These are phyloP conservation scores for Psittacula cyanocephala DNA, from an alignment of 2,113 vertebrate species.

Conservation along the genomic window DNA sequence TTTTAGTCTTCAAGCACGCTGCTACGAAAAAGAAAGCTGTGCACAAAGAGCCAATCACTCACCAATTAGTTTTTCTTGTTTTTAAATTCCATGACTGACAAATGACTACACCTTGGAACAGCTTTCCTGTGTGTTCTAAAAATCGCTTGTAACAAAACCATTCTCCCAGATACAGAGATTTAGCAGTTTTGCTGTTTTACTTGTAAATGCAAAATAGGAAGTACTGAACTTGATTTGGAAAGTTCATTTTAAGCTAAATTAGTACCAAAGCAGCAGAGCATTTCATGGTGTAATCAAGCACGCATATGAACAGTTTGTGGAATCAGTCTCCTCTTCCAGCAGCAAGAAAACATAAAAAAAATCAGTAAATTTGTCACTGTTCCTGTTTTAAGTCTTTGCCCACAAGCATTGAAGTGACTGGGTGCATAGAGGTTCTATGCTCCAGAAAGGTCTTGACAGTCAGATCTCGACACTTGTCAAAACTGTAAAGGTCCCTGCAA, in stretches of 20 bases:
- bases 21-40: not conserved
- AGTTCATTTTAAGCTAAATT: conserved; percentile 6
- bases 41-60: not conserved
- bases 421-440: conserved; percentile 84
- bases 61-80: not conserved
- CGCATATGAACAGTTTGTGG: not conserved
- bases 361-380: not conserved
- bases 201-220: not conserved
- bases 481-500: conserved; percentile 87
- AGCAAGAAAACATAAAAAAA: not conserved
- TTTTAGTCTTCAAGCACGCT: not conserved
- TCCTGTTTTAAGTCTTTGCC: conserved; percentile 87
- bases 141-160: not conserved
- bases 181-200: not conserved
- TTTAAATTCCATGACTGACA: not conserved
- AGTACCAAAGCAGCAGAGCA: not conserved
- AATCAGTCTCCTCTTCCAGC: not conserved
- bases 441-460: conserved; percentile 77
- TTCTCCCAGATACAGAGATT: not conserved
- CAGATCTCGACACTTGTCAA: conserved; percentile 81
- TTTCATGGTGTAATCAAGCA: not conserved
- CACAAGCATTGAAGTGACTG: conserved; percentile 85
- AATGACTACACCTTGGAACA: not conserved
- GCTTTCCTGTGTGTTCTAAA: not conserved
- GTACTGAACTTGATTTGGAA: not conserved